Evolutionary conservation across 2,888 invertebrate genomes (phyloP).

Genomic region (Pristionchus japonicus): DNA sequence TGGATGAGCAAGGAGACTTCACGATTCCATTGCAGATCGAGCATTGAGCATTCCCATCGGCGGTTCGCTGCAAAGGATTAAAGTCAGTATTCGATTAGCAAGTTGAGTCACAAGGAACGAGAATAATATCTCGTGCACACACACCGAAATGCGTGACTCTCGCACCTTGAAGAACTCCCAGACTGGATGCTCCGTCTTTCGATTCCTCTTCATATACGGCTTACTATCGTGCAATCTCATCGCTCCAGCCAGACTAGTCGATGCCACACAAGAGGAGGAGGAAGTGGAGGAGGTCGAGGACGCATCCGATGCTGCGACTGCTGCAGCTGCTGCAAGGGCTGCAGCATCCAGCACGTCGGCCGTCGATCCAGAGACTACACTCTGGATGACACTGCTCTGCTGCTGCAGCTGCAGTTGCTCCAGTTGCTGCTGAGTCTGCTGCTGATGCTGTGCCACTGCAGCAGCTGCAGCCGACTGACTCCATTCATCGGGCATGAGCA

Average conservation of each 20-base stretch:
- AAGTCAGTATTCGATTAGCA: not conserved
- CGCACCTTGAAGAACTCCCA: conserved; percentile 63
- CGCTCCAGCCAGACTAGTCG: not conserved
- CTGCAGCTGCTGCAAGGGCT: conserved; percentile 24
- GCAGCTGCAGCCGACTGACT: conserved; percentile 41
- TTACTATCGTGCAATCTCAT: conserved; percentile 48
- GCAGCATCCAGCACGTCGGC: not conserved
- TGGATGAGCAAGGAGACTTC: conserved; percentile 63
- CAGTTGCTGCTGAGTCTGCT: conserved; percentile 17
- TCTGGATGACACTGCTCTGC: conserved; percentile 12
- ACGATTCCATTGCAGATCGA: conserved; percentile 62
- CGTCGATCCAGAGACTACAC: not conserved
- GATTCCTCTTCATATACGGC: conserved; percentile 63
- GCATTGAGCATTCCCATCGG: conserved; percentile 64
- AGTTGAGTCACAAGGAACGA: not conserved
- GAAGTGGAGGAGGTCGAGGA: conserved; percentile 47
- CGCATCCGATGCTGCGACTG: not conserved
- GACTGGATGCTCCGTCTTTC: conserved; percentile 66
- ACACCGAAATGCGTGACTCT: not conserved
- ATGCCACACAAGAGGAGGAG: not conserved
- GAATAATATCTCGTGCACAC: not conserved
- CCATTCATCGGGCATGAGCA: conserved; percentile 22
- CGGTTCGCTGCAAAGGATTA: conserved; percentile 50
- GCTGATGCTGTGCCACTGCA: not conserved
- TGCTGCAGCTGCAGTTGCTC: not conserved